Conservation (phyloP, 1,140 invertebrate genomes). For the Ostrea edulis region DNA sequence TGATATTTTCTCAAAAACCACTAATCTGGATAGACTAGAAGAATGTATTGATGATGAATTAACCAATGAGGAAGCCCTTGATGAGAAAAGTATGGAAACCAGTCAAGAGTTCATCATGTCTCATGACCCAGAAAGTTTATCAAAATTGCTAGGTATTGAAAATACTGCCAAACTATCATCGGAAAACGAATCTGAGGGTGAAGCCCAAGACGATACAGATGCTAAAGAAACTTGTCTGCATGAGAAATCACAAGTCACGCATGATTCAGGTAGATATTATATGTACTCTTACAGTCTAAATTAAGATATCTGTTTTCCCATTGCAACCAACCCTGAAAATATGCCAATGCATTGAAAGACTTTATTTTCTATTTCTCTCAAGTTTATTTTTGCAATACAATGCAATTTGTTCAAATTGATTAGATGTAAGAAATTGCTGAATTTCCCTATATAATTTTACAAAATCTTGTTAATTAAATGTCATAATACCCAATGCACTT, state of each 20-base stretch:
- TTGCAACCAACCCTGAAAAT: no score
- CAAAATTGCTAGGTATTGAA: conserved; percentile 49
- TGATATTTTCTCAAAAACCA: not conserved
- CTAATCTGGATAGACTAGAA: not conserved
- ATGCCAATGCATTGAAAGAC: no score
- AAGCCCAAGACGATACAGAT: not conserved
- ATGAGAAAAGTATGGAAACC: conserved; percentile 8
- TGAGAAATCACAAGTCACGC: conserved; percentile 31
- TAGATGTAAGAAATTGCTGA: no score
- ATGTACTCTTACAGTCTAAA: not conserved
- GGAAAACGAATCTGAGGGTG: not conserved
- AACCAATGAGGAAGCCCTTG: not conserved
- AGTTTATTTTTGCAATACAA: no score
- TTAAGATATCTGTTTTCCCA: not conserved
- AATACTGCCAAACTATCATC: not conserved
- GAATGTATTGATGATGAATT: not conserved
- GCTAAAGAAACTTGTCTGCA: conserved; percentile 12
- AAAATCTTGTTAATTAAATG: no score
- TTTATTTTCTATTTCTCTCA: no score
- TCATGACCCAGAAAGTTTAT: conserved; percentile 72
- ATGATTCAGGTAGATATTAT: conserved; percentile 44
- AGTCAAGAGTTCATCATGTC: conserved; percentile 67
- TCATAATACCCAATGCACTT: no score
- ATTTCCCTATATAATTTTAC: no score
- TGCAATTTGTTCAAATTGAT: no score